Evolutionary conservation across 2,113 vertebrate genomes (phyloP).

Genomic region (Tychaedon coryphoeus): DNA sequence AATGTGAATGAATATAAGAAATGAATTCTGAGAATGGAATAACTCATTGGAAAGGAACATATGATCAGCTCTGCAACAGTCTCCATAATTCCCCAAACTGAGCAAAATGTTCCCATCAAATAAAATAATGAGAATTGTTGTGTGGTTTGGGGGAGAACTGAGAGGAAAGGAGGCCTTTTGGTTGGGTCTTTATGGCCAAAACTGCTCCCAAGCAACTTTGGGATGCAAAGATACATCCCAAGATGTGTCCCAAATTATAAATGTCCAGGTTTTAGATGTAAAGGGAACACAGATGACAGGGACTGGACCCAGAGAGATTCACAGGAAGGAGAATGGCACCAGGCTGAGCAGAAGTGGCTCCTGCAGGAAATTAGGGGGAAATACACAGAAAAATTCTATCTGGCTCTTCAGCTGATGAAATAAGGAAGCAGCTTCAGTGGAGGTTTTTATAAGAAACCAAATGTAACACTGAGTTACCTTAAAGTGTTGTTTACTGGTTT

Average conservation of each 20-base stretch:
- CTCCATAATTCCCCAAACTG: neutral
- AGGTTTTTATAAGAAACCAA: neutral
- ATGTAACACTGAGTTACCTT: neutral
- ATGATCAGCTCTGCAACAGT: neutral
- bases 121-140: neutral
- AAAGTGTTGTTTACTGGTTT: neutral
- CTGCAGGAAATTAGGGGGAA: neutral
- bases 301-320: neutral
- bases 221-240: neutral
- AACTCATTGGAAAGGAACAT: neutral
- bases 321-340: neutral
- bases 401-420: neutral
- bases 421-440: neutral
- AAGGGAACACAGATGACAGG: neutral
- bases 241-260: neutral
- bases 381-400: neutral
- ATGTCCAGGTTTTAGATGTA: neutral
- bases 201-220: neutral
- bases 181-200: neutral
- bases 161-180: neutral
- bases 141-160: neutral
- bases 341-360: neutral
- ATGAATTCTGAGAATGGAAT: neutral
- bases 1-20: neutral
- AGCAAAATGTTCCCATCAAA: neutral